Base-by-base conservation (phyloP, 2,888 invertebrate species). In the Sepiola atlantica region DNA sequence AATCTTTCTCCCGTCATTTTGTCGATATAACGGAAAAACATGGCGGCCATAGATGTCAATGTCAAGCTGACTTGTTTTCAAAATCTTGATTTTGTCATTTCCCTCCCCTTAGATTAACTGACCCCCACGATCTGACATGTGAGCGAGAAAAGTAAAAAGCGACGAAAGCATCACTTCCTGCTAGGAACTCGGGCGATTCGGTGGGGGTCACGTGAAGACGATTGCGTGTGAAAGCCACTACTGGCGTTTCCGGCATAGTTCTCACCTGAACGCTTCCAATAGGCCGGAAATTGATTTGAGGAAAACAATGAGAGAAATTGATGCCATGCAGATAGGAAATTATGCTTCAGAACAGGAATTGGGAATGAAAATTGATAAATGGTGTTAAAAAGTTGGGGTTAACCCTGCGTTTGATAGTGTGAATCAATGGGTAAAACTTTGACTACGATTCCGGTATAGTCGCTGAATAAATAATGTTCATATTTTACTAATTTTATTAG, bases 71-170 rank as follows among this genome's bases (percentile, higher is more conserved):
- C 77, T 14, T 77, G 77, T 16, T 77, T 77, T 77, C 14, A n/a
- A 77, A 77, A 77, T 77, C 77, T 77, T 16, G 77, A 77, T 77
- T 77, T 77, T 77, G 77, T 77, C 77, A 77, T 77, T 77, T 77
- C 77, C n/a, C n/a, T 77, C 32, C 16, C 8, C 16, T 32, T 16
- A 77, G 77, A 77, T 32, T 77, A 77, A n/a, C n/a, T 77, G 77
- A 77, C 77, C 77, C n/a, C 16, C n/a, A 77, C 45, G 32, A 77
- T 77, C n/a, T 77, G 77, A 77, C 77, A 77, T 32, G 77, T 16
- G 16, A 77, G 32, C n/a, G 16, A 32, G n/a, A 32, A 16, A 45
- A n/a, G 77, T 77, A 32, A 77, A 32, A 77, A n/a, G n/a, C 12
- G n/a, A 16, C 4, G 21, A 77, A n/a, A 32, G n/a, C 77, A 77